phyloP scores from a whole-genome alignment of 2,888 invertebrate genomes.

The Cryptophagus acutangulus region DNA sequence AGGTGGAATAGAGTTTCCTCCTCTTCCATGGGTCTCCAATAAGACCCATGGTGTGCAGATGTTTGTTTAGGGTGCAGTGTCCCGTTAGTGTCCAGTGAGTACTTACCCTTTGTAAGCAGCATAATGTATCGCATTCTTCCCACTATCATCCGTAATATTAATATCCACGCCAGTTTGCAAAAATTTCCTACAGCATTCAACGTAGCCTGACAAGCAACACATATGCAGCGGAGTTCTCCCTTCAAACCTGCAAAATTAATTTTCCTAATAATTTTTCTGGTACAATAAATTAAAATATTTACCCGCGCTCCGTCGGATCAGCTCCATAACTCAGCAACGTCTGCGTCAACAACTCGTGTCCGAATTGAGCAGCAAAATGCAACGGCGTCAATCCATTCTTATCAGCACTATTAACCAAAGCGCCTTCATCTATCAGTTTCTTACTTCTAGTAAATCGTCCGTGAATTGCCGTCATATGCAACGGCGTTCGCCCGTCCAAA shows the following conservation, averaged over 20 bases:
- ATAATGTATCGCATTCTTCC: slow-evolving; percentile 58
- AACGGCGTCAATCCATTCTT: slow-evolving; percentile 58
- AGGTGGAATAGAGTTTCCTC: no score
- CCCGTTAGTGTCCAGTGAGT: no score
- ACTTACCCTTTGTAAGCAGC: slow-evolving; percentile 56
- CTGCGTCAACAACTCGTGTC: slow-evolving; percentile 54
- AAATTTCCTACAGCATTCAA: slow-evolving; percentile 57
- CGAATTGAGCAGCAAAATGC: slow-evolving; percentile 60
- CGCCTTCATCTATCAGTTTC: slow-evolving; percentile 56
- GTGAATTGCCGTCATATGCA: slow-evolving; percentile 64
- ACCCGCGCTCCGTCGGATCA: slow-evolving; percentile 49
- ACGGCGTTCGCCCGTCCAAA: slow-evolving; percentile 56
- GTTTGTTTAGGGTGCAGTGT: no score
- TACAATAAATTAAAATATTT: slow-evolving; percentile 15
- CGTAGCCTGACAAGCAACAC: slow-evolving; percentile 58
- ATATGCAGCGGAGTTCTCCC: slow-evolving; percentile 59
- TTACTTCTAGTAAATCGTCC: slow-evolving; percentile 60
- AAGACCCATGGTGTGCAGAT: no score
- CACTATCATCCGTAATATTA: slow-evolving; percentile 54
- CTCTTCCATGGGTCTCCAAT: no score
- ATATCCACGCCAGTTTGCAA: slow-evolving; percentile 53
- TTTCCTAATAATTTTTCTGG: neutral
- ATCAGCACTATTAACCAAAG: slow-evolving; percentile 53
- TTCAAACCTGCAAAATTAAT: slow-evolving; percentile 39
- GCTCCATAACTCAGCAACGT: slow-evolving; percentile 51